Evolutionary conservation across 2,797 vertebrate species (phyloP).

Genomic region (Percopsis omiscomaycus): DNA sequence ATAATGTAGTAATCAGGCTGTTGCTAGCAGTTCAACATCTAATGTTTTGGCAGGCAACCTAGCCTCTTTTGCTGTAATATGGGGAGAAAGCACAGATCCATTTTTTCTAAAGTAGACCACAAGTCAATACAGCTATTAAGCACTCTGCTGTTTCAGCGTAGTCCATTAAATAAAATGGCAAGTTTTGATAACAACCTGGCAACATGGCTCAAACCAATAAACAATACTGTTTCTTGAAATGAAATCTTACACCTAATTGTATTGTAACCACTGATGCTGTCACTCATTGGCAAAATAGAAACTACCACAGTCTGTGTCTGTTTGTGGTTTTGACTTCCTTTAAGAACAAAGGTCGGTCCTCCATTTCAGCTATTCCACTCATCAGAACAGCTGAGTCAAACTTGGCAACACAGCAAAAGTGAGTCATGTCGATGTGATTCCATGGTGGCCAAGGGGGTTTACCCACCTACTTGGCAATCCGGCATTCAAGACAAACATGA

Average conservation of each 20-base stretch:
- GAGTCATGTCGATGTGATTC: constrained; percentile 19
- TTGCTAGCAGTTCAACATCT: neutral
- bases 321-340: neutral
- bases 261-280: too few relatives aligned
- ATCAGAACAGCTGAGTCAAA: constrained; percentile 40
- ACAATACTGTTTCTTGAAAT: neutral
- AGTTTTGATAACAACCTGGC: neutral
- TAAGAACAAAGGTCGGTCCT: neutral
- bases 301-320: too few relatives aligned
- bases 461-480: constrained; percentile 25
- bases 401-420: constrained; percentile 27
- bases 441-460: constrained; percentile 23
- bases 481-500: constrained; percentile 29
- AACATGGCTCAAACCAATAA: neutral
- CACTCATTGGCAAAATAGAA: too few relatives aligned
- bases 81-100: constrained; percentile 26
- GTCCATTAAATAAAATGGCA: neutral
- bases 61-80: constrained; percentile 23
- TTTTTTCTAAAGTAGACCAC: constrained; percentile 3
- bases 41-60: constrained; percentile 14
- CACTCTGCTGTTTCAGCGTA: neutral
- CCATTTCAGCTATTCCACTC: constrained; percentile 5
- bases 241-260: too few relatives aligned
- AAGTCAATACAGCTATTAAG: constrained; percentile 13
- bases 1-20: neutral